A percentile compares a stretch with the other conserved stretches of the same genome.
phyloP scores from a whole-genome alignment of 2,888 invertebrate species.

The Coelinius sp. region DNA sequence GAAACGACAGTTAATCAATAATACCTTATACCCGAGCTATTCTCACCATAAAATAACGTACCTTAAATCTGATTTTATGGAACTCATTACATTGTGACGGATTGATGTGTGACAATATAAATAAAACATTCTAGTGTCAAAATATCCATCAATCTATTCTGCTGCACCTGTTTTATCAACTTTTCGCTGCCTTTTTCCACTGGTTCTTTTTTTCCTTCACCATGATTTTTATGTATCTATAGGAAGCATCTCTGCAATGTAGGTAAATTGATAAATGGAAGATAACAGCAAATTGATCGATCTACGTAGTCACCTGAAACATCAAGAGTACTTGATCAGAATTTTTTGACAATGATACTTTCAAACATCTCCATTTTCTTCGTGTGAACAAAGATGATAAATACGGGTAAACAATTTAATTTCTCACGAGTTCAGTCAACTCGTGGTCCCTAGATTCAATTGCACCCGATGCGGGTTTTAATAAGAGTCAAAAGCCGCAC shows the following conservation, averaged over 20 bases:
- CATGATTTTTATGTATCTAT: too few relatives aligned
- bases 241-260: too few relatives aligned
- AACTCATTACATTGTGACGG: background rate
- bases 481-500: constrained; percentile 28
- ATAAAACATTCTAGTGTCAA: background rate
- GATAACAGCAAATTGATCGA: too few relatives aligned
- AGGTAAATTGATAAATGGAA: too few relatives aligned
- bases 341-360: background rate
- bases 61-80: constrained; percentile 8
- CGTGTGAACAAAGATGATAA: background rate
- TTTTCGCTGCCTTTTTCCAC: too few relatives aligned
- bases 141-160: background rate
- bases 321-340: background rate
- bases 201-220: too few relatives aligned
- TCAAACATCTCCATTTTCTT: background rate
- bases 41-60: background rate
- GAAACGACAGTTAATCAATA: constrained; percentile 69
- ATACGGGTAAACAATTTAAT: constrained; percentile 16
- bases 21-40: constrained; percentile 45
- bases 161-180: background rate
- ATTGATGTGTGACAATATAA: constrained; percentile 4
- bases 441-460: constrained; percentile 39
- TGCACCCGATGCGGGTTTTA: constrained; percentile 51
- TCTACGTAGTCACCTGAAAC: too few relatives aligned
- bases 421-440: constrained; percentile 47